Base-by-base conservation (phyloP, 2,888 invertebrate species). In the Polymixis lichenea region DNA sequence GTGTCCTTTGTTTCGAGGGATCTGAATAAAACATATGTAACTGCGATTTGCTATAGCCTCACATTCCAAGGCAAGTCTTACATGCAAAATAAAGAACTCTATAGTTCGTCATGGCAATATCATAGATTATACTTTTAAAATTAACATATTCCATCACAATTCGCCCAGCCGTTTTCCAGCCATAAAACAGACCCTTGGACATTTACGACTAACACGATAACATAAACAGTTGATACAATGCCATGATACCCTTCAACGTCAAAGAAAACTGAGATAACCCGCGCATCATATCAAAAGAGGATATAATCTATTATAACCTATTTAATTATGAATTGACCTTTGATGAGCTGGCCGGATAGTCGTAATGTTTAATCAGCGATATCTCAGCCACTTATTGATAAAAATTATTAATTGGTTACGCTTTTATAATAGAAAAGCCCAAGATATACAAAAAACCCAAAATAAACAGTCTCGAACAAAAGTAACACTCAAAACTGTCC, bases 331-430 rank as follows among this genome's bases (percentile, higher is more conserved):
- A 38, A 3, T 19, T 75, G 78, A 60, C 72, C 83, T 78, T 19
- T 13, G 72, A 75, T 78, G 70, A 75, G 75, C 78, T 69, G 55
- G 1, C n/a, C 19, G 56, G 72, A 75, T 78, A 74, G 28, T 32
- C 28, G 28, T 72, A 61, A 68, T 78, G 74, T 82, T 78, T 84
- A 70, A 77, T 66, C 13, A 60, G 64, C 70, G 13, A 56, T 74
- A 78, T 68, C 61, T 28, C 5, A 49, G 22, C 38, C 17, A 55
- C n/a, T 75, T 71, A 77, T 74, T 74, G 61, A 85, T 77, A 43
- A 74, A 77, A 56, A 70, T 83, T 73, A 87, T 86, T 82, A 55
- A 56, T 67, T 69, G 62, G 56, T 70, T 75, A 74, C n/a, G 58
- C 67, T 64, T 70, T 58, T 69, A 72, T 61, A 51, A 3, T 19